These are phyloP conservation scores for Drosophila niveifrons DNA, from an alignment of 2,888 invertebrate genomes.

Conservation along the genomic window DNA sequence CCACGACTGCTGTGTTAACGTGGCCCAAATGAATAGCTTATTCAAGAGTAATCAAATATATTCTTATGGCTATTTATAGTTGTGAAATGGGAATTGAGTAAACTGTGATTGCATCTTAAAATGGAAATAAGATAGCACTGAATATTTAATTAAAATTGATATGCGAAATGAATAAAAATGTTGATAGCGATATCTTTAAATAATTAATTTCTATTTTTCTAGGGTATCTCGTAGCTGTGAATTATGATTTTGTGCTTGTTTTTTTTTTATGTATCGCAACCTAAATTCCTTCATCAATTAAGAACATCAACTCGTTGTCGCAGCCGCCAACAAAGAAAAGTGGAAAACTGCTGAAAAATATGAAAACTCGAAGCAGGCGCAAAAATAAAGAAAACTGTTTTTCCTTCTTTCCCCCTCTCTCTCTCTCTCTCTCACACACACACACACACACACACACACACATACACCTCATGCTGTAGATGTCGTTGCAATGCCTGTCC, in stretches of 20 bases:
- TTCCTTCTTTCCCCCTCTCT: background rate
- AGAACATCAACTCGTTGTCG: constrained; percentile 77
- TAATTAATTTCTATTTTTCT: background rate
- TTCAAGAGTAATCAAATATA: background rate
- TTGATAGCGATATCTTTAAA: background rate
- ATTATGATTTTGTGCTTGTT: background rate
- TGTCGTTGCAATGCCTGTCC: constrained; percentile 65
- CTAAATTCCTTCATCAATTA: constrained; percentile 82
- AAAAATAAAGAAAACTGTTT: constrained; percentile 54
- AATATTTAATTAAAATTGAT: background rate
- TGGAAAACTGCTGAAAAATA: constrained; percentile 43
- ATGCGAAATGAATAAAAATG: background rate
- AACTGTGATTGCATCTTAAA: background rate
- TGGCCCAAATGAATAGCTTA: background rate
- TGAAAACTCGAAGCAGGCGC: constrained; percentile 33
- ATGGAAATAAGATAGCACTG: background rate
- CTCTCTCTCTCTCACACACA: background rate
- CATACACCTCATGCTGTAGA: background rate
- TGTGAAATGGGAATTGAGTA: background rate
- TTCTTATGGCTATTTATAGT: background rate
- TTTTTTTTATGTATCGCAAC: constrained; percentile 63
- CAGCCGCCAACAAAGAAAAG: constrained; percentile 51
- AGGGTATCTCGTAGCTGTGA: background rate
- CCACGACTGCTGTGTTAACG: constrained; percentile 58
- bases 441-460: background rate